phyloP scores from a whole-genome alignment of 2,113 vertebrate species.

The Morone chrysops region DNA sequence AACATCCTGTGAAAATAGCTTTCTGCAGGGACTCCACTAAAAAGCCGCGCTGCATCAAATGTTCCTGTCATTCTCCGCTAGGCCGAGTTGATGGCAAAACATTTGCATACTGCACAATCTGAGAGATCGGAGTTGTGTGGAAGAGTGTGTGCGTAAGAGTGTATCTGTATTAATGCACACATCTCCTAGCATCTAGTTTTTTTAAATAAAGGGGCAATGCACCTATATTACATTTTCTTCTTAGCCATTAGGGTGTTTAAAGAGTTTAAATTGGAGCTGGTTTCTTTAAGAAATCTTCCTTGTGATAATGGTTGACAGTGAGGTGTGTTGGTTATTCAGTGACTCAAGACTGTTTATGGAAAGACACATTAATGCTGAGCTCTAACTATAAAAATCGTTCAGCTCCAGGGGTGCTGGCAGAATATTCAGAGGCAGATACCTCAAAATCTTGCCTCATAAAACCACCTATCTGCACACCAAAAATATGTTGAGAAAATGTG shows the following conservation, averaged over 20 bases:
- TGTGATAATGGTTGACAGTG: not conserved
- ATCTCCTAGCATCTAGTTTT: not conserved
- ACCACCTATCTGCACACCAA: not conserved
- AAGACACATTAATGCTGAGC: not conserved
- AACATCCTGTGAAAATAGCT: slow-evolving; percentile 80
- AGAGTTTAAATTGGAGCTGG: not conserved
- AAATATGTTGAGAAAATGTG: not conserved
- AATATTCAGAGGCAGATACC: not conserved
- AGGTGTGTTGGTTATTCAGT: not conserved
- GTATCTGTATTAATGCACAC: slow-evolving; percentile 1
- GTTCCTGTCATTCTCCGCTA: slow-evolving; percentile 74
- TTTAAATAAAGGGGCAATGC: slow-evolving; percentile 11
- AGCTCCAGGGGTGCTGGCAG: not conserved
- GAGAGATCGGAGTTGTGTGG: slow-evolving; percentile 45
- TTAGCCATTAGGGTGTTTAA: not conserved
- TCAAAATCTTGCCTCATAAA: not conserved
- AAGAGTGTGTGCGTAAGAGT: slow-evolving; percentile 1
- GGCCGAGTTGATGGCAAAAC: slow-evolving; percentile 75
- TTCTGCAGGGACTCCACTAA: slow-evolving; percentile 78
- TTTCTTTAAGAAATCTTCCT: not conserved
- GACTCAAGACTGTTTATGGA: not conserved
- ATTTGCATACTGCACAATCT: slow-evolving; percentile 75
- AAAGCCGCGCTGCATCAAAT: slow-evolving; percentile 73
- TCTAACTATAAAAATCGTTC: not conserved
- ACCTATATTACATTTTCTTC: not conserved